phyloP scores from a whole-genome alignment of 2,113 vertebrate genomes.

The Clarias magur region DNA sequence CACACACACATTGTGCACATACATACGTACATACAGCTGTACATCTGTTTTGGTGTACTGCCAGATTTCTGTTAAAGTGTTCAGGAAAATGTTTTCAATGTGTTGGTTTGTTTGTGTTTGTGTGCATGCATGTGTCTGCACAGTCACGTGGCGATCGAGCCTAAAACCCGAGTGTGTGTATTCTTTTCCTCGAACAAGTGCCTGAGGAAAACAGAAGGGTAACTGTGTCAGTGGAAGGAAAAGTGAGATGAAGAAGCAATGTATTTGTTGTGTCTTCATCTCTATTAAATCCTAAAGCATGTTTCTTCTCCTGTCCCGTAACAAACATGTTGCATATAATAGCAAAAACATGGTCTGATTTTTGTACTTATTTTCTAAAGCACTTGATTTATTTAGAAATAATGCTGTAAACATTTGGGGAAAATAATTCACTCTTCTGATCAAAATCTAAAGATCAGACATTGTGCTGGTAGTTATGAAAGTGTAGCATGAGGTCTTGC shows the following conservation, averaged over 20 bases:
- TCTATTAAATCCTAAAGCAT: not conserved
- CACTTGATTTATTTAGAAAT: not conserved
- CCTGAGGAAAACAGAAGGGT: not conserved
- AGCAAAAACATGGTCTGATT: not conserved
- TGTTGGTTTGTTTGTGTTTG: not conserved
- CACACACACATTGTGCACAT: not conserved
- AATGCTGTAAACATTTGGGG: not conserved
- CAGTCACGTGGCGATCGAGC: slow-evolving; percentile 20
- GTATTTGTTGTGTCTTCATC: not conserved
- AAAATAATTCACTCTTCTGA: not conserved
- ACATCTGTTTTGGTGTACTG: not conserved
- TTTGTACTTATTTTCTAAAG: not conserved
- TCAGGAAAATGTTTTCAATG: not conserved
- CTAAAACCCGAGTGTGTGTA: not conserved
- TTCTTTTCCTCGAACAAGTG: not conserved
- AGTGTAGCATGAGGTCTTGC: slow-evolving; percentile 6
- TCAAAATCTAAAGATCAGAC: not conserved
- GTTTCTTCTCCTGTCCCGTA: not conserved
- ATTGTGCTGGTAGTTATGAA: not conserved
- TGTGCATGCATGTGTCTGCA: slow-evolving; percentile 11
- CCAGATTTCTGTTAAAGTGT: not conserved
- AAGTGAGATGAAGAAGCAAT: not conserved
- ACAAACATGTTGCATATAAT: not conserved
- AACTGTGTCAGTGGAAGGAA: not conserved
- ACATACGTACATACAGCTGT: not conserved